These are phyloP conservation scores for Mantis religiosa DNA, from an alignment of 2,888 invertebrate species.

Conservation along the genomic window DNA sequence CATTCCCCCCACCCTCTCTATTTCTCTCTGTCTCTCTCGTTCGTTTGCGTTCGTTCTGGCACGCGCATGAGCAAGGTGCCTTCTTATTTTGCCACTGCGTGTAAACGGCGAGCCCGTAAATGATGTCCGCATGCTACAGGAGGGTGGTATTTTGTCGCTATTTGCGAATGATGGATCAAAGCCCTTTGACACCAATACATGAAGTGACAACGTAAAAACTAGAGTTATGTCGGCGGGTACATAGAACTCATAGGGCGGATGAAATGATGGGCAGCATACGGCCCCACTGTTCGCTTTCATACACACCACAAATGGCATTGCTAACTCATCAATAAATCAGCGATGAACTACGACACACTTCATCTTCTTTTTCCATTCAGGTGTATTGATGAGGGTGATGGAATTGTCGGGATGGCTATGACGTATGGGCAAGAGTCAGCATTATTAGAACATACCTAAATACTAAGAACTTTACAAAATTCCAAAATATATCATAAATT, in stretches of 20 bases:
- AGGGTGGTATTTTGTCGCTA: background rate
- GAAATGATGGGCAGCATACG: background rate
- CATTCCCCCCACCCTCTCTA: background rate
- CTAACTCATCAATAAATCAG: background rate
- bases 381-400: background rate
- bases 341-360: background rate
- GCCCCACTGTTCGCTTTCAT: background rate
- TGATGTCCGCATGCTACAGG: background rate
- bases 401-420: background rate
- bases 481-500: background rate
- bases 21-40: background rate
- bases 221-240: background rate
- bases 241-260: background rate
- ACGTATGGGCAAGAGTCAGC: too few species aligned
- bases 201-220: background rate
- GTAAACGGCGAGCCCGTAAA: background rate
- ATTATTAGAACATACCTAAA: background rate
- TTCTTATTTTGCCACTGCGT: background rate
- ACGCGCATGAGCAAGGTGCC: background rate
- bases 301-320: background rate
- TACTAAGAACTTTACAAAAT: background rate
- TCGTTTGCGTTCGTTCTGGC: conserved; percentile 4
- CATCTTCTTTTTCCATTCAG: background rate
- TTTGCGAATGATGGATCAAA: background rate
- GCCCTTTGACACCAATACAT: background rate